These are phyloP conservation scores for Anguilla megastoma DNA, from an alignment of 2,797 vertebrate genomes.

Conservation along the genomic window DNA sequence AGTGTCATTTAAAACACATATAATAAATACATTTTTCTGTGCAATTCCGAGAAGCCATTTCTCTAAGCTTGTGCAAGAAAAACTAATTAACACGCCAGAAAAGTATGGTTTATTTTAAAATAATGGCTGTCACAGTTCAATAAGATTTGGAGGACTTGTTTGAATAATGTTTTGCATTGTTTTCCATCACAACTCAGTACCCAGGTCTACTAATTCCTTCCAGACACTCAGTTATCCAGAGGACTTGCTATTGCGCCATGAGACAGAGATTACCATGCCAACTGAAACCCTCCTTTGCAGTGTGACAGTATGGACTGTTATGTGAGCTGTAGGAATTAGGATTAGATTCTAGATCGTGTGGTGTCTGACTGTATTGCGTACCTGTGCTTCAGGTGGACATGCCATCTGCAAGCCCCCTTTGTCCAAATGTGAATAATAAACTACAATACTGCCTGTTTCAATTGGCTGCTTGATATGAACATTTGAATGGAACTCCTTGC, in stretches of 20 bases:
- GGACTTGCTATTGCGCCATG: neutral
- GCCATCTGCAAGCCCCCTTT: neutral
- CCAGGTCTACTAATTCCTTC: neutral
- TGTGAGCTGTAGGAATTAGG: neutral
- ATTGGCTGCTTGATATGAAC: neutral
- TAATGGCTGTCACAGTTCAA: no score
- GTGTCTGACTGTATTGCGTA: neutral
- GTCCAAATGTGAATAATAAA: neutral
- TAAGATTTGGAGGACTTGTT: neutral
- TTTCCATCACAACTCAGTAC: neutral
- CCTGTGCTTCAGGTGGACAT: neutral
- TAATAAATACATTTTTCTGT: neutral
- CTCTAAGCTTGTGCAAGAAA: neutral
- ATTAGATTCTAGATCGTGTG: neutral
- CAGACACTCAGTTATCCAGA: neutral
- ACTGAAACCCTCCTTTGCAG: neutral
- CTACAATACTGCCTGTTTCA: neutral
- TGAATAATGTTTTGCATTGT: neutral
- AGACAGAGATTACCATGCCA: neutral
- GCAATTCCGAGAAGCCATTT: neutral
- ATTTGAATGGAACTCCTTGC: neutral
- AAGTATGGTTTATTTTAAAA: neutral
- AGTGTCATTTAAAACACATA: neutral
- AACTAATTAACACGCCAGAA: neutral
- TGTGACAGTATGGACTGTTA: neutral